phyloP scores from a whole-genome alignment of 2,113 vertebrate species.

The Tenebrosternarchus preto region DNA sequence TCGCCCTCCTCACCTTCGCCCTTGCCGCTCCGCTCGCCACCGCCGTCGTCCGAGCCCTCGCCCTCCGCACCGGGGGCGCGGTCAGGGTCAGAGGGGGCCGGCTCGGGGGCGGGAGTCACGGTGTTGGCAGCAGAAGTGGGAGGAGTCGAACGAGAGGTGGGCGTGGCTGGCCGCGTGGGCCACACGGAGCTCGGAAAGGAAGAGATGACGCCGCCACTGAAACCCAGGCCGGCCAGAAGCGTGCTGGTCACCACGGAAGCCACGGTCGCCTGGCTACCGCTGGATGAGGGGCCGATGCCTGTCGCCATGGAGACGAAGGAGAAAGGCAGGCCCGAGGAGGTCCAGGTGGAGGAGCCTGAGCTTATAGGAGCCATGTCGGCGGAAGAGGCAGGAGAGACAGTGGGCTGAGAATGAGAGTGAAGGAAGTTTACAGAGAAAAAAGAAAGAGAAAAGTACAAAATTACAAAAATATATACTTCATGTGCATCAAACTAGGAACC shows the following conservation, averaged over 20 bases:
- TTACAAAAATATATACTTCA: too few species aligned
- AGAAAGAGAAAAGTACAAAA: not conserved
- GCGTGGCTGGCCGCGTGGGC: slow-evolving; percentile 79
- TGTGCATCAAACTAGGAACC: too few species aligned
- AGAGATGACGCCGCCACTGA: slow-evolving; percentile 88
- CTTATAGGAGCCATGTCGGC: slow-evolving; percentile 99
- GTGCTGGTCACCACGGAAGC: slow-evolving; percentile 95
- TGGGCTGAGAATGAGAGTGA: slow-evolving; percentile 76
- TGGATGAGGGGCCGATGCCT: slow-evolving; percentile 92
- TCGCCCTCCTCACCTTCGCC: slow-evolving; percentile 79
- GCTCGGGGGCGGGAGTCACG: slow-evolving; percentile 60
- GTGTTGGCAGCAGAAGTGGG: slow-evolving; percentile 44
- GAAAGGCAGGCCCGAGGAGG: slow-evolving; percentile 92
- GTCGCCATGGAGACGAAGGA: slow-evolving; percentile 98
- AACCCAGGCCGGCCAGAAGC: slow-evolving; percentile 89
- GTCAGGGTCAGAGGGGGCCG: slow-evolving; percentile 62
- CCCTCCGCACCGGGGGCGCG: slow-evolving; percentile 47
- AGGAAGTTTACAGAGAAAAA: too few species aligned
- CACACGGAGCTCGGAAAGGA: slow-evolving; percentile 94
- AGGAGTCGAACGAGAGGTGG: slow-evolving; percentile 61
- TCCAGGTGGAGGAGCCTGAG: slow-evolving; percentile 96
- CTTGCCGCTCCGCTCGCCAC: slow-evolving; percentile 73
- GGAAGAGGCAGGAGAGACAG: slow-evolving; percentile 90
- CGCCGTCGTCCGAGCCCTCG: slow-evolving; percentile 65
- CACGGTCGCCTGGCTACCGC: slow-evolving; percentile 91